Percentiles rank a stretch among this genome's conserved stretches.
Conservation (phyloP, 2,888 invertebrate genomes). For the Pterobdella sp. region DNA sequence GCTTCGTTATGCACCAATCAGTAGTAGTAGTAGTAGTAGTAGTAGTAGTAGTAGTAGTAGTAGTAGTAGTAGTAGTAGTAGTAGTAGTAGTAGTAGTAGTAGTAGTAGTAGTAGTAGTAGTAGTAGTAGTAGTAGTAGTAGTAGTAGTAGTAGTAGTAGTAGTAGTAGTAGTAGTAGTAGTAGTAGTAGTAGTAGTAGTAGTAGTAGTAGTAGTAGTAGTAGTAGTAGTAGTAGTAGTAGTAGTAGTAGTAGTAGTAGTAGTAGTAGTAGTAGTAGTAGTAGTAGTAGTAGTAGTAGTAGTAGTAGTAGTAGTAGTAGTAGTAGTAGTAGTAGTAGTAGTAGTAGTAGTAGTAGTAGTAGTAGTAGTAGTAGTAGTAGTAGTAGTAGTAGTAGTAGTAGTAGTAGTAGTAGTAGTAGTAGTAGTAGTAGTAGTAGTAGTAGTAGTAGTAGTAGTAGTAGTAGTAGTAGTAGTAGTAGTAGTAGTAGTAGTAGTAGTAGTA, state of each 20-base stretch:
- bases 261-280: neutral
- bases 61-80: neutral
- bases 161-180: neutral
- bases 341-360: neutral
- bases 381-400: neutral
- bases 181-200: constrained; percentile 1
- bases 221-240: neutral
- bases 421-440: neutral
- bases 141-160: constrained; percentile 1
- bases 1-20: no score
- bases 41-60: neutral
- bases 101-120: neutral
- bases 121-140: neutral
- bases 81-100: neutral
- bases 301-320: neutral
- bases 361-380: neutral
- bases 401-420: neutral
- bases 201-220: neutral
- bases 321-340: neutral
- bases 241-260: neutral
- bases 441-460: neutral
- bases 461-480: neutral
- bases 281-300: neutral
- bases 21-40: neutral
- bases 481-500: neutral